phyloP scores from a whole-genome alignment of 1,140 invertebrate species.

The Conus ventricosus region DNA sequence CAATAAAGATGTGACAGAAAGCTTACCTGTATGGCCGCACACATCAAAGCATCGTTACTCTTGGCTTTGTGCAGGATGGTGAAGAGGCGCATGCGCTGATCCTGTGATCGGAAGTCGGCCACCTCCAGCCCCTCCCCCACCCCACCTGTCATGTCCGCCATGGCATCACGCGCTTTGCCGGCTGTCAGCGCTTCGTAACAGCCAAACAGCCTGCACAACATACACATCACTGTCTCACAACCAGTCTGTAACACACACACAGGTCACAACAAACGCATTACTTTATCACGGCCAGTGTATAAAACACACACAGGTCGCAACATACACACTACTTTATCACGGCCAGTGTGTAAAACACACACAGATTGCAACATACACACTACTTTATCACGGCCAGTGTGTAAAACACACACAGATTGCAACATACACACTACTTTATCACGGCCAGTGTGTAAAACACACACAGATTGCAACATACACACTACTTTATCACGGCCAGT shows the following conservation, averaged over 20 bases:
- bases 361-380: too few relatives aligned
- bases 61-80: conserved; percentile 73
- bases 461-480: too few relatives aligned
- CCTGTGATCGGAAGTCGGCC: conserved; percentile 58
- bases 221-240: not conserved
- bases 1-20: too few relatives aligned
- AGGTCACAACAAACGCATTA: too few relatives aligned
- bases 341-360: too few relatives aligned
- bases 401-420: too few relatives aligned
- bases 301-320: too few relatives aligned
- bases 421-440: conserved; percentile 55
- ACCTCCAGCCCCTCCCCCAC: conserved; percentile 62
- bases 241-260: too few relatives aligned
- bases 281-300: too few relatives aligned
- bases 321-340: too few relatives aligned
- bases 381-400: too few relatives aligned
- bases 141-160: conserved; percentile 71
- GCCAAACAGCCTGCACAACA: conserved; percentile 65
- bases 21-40: conserved; percentile 74
- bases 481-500: not conserved
- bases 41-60: conserved; percentile 75
- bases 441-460: conserved; percentile 64
- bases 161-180: conserved; percentile 67
- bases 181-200: conserved; percentile 68
- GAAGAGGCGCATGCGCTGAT: conserved; percentile 69